phyloP scores from a whole-genome alignment of 2,888 invertebrate species.

The Halocaridina rubra region DNA sequence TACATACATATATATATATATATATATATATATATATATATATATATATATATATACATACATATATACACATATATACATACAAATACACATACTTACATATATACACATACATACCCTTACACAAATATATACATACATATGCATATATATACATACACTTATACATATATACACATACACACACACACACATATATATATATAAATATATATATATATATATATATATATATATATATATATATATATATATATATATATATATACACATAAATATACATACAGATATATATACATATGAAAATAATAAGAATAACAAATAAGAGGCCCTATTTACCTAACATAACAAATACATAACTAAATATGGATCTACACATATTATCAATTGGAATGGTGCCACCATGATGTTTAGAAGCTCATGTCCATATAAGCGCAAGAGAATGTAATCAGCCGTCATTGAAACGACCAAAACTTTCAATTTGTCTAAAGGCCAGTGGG shows the following conservation, averaged over 20 bases:
- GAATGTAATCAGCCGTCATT: too few relatives aligned
- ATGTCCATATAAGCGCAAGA: background rate
- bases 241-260: background rate
- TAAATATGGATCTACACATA: background rate
- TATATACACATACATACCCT: background rate
- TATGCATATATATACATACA: background rate
- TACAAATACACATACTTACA: background rate
- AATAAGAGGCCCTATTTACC: too few relatives aligned
- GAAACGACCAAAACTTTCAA: background rate
- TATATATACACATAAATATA: background rate
- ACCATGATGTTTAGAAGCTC: background rate
- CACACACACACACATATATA: background rate
- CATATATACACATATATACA: background rate
- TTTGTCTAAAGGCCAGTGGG: too few relatives aligned
- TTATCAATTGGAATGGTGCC: background rate
- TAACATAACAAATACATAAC: background rate
- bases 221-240: background rate
- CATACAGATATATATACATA: too few relatives aligned
- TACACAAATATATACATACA: background rate
- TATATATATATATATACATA: background rate
- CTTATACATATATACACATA: background rate
- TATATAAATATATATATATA: background rate
- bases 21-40: background rate
- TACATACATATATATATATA: background rate
- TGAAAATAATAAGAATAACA: too few relatives aligned